Base-by-base conservation (phyloP, 2,113 vertebrate species). In the Datnioides undecimradiatus region DNA sequence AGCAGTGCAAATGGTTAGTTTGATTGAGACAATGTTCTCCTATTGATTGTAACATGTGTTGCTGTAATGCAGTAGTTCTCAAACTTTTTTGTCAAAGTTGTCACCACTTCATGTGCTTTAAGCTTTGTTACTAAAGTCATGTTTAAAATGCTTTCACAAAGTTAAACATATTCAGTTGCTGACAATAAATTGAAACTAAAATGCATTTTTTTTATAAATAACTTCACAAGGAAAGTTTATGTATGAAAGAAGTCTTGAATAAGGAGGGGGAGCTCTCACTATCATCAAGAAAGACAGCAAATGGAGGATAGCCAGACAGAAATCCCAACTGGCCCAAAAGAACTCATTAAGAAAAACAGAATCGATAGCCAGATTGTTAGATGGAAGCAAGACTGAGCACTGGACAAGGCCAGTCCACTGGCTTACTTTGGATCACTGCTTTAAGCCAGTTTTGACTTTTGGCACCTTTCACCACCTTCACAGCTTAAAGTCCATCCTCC, bases 321-420 rank as follows among this genome's bases (percentile, higher is more conserved):
- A 91, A 90, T 90, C 83, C 91, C 87, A 79, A 74, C 82, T 12
- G 85, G 85, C 75, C 78, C 76, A 64, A 59, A 88, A 91, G 67
- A 90, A 91, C 88, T 93, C 87, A 90, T 93, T 93, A 90, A 84
- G 82, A 90, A 79, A 83, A 66, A 65, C 9, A 21, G 73, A 89
- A 92, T 92, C 88, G 29, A 92, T 90, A 69, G 80, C 12, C 1
- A 68, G 83, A 76, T 85, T 93, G 89, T 73, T 77, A 82, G 84
- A 72, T 59, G 58, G 75, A 76, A 74, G 54, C 74, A 54, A 67
- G 73, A 78, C 55, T 27, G 74, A 89, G 73, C 43, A 33, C 17
- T 34, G 77, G 74, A 85, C 54, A 52, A 79, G 85, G 73, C 76
- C 75, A 34, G 75, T 74, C 64, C 55, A 51, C 64, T 2, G 55